phyloP scores from a whole-genome alignment of 2,888 invertebrate species.

The Acanthosoma haemorrhoidale region DNA sequence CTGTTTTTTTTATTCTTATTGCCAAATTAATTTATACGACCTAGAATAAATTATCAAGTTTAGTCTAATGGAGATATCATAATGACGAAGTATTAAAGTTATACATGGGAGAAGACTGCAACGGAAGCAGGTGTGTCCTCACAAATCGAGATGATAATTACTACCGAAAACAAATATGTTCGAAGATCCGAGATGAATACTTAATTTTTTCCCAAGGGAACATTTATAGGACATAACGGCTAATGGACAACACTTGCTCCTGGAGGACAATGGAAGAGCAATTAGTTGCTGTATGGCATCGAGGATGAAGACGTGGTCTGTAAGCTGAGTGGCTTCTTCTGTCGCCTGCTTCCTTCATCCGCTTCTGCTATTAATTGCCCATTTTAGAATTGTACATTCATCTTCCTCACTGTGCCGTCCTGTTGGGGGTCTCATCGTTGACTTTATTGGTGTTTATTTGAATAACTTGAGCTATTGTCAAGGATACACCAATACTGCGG shows the following conservation, averaged over 20 bases:
- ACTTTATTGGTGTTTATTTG: no score
- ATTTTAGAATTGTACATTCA: background rate
- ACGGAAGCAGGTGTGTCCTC: background rate
- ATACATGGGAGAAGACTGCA: no score
- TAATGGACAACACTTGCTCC: background rate
- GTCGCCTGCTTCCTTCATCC: background rate
- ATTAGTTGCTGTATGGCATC: no score
- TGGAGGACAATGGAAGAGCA: background rate
- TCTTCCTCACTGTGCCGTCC: background rate
- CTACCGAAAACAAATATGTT: background rate
- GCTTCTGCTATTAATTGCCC: background rate
- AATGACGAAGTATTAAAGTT: no score
- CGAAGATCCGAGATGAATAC: background rate
- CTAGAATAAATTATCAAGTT: no score
- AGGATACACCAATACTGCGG: no score
- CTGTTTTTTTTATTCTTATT: no score
- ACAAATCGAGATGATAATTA: background rate
- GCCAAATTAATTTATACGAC: no score
- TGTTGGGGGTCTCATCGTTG: background rate
- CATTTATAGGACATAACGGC: background rate
- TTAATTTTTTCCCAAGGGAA: slow-evolving; percentile 1
- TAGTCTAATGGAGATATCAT: no score
- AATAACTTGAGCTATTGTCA: no score
- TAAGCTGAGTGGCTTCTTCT: background rate
- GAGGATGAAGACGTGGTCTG: background rate